Base-by-base conservation (phyloP, 1,140 invertebrate genomes). In the Zaprionus taronus region DNA sequence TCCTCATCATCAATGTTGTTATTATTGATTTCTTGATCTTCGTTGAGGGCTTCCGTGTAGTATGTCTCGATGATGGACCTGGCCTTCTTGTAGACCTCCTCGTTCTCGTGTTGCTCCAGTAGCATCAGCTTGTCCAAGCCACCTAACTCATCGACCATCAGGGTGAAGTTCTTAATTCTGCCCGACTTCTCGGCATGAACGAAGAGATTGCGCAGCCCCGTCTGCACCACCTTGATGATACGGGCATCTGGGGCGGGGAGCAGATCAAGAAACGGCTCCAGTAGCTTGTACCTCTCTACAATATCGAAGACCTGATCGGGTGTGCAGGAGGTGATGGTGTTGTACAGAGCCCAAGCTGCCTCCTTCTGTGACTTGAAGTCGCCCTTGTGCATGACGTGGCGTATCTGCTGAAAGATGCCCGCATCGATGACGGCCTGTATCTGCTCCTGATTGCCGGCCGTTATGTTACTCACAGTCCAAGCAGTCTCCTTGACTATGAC, bases 341-440 rank as follows among this genome's bases (percentile, higher is more conserved):
- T 99, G 62, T 97, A 99, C 31, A 99, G 97, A 1, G 98, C 98
- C 99, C 99, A 99, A 0, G 98, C 98, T 14, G 99, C 98, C 94
- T 99, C 99, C 90, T 99, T 99, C 92, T 99, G 98, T 7, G 98
- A 99, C 93, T 99, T 98, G 92, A 98, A 98, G 91, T 99, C 98
- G 49, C 97, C 97, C 94, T 97, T 82, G n/a, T 92, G 80, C 96
- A 98, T 61, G 17, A 93, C 91, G 14, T 81, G 26, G 4, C 83
- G 85, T 17, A 93, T 77, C 6, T 84, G 79, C 9, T 75, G 26
- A 36, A 93, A 93, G 20, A 93, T 82, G 5, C 79, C 91, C 7
- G 97, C 97, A 93, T 99, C 97, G 70, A 99, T 96, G 15, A 99
- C 98, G 51, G 96, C 96, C 93, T 99, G 98, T 49, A 99, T 98